Conservation (phyloP, 1,140 invertebrate species). For the Oreohelix idahoensis region DNA sequence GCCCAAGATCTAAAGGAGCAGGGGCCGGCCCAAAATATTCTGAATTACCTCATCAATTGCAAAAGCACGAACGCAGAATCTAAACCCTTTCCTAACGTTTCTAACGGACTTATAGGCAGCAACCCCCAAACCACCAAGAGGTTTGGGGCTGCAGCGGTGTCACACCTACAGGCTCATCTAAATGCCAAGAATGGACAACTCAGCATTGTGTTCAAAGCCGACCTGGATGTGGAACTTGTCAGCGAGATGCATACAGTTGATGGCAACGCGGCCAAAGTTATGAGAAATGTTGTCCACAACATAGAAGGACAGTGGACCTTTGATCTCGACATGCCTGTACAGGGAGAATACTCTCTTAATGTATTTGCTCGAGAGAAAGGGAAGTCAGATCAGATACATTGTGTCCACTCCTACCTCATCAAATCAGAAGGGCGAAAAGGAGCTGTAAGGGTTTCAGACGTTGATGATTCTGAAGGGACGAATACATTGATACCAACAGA, state of each 20-base stretch:
- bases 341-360: conserved; percentile 69
- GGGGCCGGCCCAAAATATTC: conserved; percentile 65
- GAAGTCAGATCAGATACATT: conserved; percentile 57
- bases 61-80: conserved; percentile 48
- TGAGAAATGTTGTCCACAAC: conserved; percentile 49
- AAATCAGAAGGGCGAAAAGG: conserved; percentile 55
- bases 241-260: conserved; percentile 66
- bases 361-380: conserved; percentile 62
- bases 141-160: conserved; percentile 60
- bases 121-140: conserved; percentile 50
- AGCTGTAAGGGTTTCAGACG: conserved; percentile 25
- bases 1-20: conserved; percentile 59
- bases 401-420: conserved; percentile 66
- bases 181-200: conserved; percentile 54
- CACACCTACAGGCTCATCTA: conserved; percentile 52
- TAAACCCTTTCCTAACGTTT: conserved; percentile 64
- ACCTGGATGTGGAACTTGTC: conserved; percentile 57
- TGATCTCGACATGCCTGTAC: conserved; percentile 61
- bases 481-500: conserved; percentile 53
- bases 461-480: conserved; percentile 27
- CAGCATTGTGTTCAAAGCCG: conserved; percentile 54
- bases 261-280: conserved; percentile 54
- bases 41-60: conserved; percentile 68
- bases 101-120: conserved; percentile 59
- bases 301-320: conserved; percentile 61